phyloP scores from a whole-genome alignment of 92 coral and sea anemone genomes.

The Porites cylindrica region DNA sequence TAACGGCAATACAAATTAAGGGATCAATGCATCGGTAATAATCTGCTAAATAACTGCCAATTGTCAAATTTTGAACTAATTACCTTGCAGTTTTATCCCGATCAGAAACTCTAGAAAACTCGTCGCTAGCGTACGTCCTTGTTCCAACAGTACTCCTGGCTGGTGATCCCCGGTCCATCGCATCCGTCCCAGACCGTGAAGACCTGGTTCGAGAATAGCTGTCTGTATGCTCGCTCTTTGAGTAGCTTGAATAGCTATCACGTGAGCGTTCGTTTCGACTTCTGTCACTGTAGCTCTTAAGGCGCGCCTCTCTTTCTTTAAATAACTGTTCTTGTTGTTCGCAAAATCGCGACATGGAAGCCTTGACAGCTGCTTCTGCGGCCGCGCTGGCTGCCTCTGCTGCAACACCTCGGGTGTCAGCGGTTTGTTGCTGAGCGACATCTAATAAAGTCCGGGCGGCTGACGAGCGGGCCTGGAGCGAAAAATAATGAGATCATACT shows the following conservation, averaged over 20 bases:
- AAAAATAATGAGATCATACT: background rate
- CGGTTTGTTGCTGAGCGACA: conserved; percentile 77
- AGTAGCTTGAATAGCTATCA: conserved; percentile 67
- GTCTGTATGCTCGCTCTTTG: conserved; percentile 65
- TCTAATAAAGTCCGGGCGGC: conserved; percentile 82
- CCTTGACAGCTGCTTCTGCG: conserved; percentile 86
- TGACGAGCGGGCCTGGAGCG: conserved; percentile 79
- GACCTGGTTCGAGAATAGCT: conserved; percentile 80
- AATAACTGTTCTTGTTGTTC: conserved; percentile 69
- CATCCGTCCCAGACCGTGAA: conserved; percentile 59
- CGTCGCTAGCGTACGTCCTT: conserved; percentile 86
- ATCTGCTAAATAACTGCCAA: background rate
- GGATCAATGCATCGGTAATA: background rate
- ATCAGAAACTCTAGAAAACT: conserved; percentile 69
- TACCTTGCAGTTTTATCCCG: conserved; percentile 70
- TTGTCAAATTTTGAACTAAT: too few relatives aligned
- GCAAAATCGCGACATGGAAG: conserved; percentile 69
- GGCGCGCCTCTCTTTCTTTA: conserved; percentile 40
- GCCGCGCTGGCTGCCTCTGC: conserved; percentile 92
- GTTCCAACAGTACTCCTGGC: conserved; percentile 64
- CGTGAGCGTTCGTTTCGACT: conserved; percentile 54
- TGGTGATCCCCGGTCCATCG: conserved; percentile 58
- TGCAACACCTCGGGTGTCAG: conserved; percentile 74
- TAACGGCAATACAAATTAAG: too few relatives aligned
- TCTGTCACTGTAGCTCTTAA: conserved; percentile 45